These are phyloP conservation scores for Adineta ricciae DNA, from an alignment of 2,888 invertebrate genomes.

Conservation along the genomic window DNA sequence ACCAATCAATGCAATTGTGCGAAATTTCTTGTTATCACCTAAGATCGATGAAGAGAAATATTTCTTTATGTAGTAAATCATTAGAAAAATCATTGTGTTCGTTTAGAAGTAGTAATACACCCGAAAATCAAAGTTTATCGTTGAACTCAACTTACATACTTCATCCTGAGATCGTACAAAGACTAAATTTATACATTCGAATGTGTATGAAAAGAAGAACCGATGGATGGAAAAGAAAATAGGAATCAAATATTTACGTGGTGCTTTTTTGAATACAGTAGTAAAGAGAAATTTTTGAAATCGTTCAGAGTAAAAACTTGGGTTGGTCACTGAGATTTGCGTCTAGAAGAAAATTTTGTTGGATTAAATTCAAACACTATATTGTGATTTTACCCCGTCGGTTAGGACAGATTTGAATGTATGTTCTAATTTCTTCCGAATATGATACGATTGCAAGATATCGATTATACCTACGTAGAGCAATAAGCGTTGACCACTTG, in stretches of 20 bases:
- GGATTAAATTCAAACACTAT: not conserved
- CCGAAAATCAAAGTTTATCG: not conserved
- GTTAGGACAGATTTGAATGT: constrained; percentile 57
- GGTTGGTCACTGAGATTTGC: not conserved
- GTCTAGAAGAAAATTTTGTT: not conserved
- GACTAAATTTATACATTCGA: too few species aligned
- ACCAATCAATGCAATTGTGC: constrained; percentile 17
- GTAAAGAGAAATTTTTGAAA: constrained; percentile 13
- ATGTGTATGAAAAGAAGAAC: not conserved
- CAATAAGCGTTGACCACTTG: constrained; percentile 27
- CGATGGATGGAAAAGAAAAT: not conserved
- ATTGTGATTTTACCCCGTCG: constrained; percentile 24
- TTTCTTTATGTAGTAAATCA: too few species aligned
- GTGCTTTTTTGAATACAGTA: constrained; percentile 16
- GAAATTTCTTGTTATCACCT: constrained; percentile 13
- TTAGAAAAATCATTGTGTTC: too few species aligned
- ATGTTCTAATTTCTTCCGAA: constrained; percentile 94
- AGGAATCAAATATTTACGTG: not conserved
- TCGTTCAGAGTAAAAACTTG: constrained; percentile 11
- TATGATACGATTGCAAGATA: constrained; percentile 90
- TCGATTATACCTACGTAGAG: constrained; percentile 93
- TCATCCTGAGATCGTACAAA: not conserved
- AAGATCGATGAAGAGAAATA: not conserved
- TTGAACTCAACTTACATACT: constrained; percentile 6
- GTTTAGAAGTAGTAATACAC: too few species aligned